Evolutionary conservation across 2,113 vertebrate species (phyloP).

Genomic region (Vidua chalybeata): DNA sequence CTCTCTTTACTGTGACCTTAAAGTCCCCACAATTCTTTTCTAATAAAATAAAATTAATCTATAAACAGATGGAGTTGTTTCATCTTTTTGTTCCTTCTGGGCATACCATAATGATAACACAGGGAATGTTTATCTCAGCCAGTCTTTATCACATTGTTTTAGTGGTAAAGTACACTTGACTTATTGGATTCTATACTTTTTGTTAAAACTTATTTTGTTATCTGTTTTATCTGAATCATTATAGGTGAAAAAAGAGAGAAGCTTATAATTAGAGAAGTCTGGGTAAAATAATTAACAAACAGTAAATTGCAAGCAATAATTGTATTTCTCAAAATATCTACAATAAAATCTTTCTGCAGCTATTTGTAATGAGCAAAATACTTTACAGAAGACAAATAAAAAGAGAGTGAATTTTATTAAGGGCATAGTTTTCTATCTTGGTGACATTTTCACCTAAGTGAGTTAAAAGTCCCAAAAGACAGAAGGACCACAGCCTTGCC

Average conservation of each 20-base stretch:
- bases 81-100: constrained; percentile 13
- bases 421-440: background rate
- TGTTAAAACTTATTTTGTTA: constrained; percentile 23
- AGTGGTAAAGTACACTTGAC: constrained; percentile 8
- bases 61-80: constrained; percentile 4
- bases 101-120: background rate
- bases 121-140: constrained; percentile 2
- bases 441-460: background rate
- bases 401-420: constrained; percentile 3
- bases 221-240: background rate
- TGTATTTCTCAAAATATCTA: background rate
- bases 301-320: constrained; percentile 22
- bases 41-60: constrained; percentile 13
- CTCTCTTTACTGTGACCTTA: background rate
- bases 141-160: background rate
- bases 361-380: constrained; percentile 22
- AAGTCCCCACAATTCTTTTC: background rate
- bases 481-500: background rate
- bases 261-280: constrained; percentile 26
- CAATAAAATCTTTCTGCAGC: constrained; percentile 10
- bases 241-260: background rate
- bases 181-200: constrained; percentile 5
- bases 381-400: constrained; percentile 2
- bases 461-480: background rate
- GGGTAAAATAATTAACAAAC: constrained; percentile 48